Percentiles rank a stretch among this genome's conserved stretches.
Evolutionary conservation across 1,140 invertebrate species (phyloP).

Genomic region (Pristionchus pacificus): DNA sequence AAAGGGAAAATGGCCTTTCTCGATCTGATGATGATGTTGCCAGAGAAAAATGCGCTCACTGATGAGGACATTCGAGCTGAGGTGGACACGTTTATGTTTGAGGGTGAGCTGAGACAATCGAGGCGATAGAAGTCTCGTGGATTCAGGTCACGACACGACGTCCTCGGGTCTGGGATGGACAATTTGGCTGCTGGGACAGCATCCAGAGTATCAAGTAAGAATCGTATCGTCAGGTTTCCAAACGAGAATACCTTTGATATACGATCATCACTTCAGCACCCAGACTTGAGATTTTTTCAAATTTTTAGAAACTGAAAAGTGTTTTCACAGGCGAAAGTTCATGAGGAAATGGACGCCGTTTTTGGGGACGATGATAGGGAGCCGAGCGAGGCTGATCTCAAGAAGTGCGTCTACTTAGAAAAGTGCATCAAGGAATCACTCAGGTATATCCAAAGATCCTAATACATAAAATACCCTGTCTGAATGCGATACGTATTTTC

Average conservation of each 20-base stretch:
- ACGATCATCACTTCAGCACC: too few relatives aligned
- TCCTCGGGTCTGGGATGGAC: background rate
- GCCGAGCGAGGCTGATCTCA: background rate
- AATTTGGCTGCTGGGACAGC: background rate
- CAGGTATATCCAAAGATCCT: background rate
- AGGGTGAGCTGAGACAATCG: constrained; percentile 65
- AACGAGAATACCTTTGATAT: too few relatives aligned
- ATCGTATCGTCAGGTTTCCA: background rate
- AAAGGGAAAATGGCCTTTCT: constrained; percentile 84
- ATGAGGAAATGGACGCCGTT: background rate
- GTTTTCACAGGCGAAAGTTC: background rate
- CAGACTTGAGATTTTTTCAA: too few relatives aligned
- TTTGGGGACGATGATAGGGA: background rate
- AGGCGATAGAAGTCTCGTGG: too few relatives aligned
- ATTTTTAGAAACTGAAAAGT: too few relatives aligned
- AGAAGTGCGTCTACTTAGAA: background rate
- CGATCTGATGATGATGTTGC: constrained; percentile 78
- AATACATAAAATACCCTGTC: background rate
- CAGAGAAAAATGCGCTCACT: constrained; percentile 67
- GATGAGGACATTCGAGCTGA: constrained; percentile 82
- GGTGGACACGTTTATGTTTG: constrained; percentile 88
- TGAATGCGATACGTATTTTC: too few relatives aligned
- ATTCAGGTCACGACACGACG: background rate
- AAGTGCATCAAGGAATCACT: background rate
- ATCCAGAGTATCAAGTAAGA: background rate